These are phyloP conservation scores for Limnephilus rhombicus DNA, from an alignment of 2,888 invertebrate species.

Conservation along the genomic window DNA sequence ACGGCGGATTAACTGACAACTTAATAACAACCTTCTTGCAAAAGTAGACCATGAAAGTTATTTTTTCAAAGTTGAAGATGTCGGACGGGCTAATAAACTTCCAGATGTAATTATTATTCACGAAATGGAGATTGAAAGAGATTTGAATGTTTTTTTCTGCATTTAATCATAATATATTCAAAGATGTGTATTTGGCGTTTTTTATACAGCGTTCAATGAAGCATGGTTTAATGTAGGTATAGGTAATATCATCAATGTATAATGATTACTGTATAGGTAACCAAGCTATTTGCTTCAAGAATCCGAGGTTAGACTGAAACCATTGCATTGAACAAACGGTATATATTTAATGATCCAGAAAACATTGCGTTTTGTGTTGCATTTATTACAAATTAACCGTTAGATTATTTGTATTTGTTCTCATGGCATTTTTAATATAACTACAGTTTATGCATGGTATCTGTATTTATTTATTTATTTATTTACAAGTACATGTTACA, in stretches of 20 bases:
- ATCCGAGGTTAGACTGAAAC: not conserved
- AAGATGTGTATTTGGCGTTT: not conserved
- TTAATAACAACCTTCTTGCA: slow-evolving; percentile 22
- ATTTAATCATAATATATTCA: not conserved
- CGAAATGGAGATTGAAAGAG: slow-evolving; percentile 3
- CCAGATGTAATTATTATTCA: not conserved
- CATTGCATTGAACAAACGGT: not conserved
- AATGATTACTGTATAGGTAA: too few species aligned
- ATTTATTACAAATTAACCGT: not conserved
- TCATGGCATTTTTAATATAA: too few species aligned
- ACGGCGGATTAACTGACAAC: not conserved
- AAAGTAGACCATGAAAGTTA: slow-evolving; percentile 16
- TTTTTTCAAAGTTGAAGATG: not conserved
- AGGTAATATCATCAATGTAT: not conserved
- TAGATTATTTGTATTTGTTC: too few species aligned
- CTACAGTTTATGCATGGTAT: too few species aligned
- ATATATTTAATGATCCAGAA: not conserved
- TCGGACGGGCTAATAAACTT: not conserved
- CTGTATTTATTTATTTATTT: too few species aligned
- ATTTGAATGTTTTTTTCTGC: slow-evolving; percentile 8
- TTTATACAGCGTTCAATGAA: not conserved
- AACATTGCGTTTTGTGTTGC: not conserved
- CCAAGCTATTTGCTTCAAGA: not conserved
- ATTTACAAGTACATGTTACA: too few species aligned
- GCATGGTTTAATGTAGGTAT: too few species aligned